These are phyloP conservation scores for Plebejus argus DNA, from an alignment of 2,888 invertebrate species.

Conservation along the genomic window DNA sequence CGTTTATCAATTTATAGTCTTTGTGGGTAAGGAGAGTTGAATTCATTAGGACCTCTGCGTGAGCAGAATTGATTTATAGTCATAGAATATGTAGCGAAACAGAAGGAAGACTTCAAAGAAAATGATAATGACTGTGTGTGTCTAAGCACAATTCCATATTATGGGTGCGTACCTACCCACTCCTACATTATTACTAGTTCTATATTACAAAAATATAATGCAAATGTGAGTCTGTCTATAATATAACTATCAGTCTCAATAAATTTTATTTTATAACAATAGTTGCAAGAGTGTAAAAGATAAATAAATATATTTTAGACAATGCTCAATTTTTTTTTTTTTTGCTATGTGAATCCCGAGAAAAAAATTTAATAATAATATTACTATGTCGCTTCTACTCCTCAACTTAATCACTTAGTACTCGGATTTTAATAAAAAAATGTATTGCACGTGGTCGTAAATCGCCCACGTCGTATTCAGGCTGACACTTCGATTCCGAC, in stretches of 20 bases:
- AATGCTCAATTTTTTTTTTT: too few relatives aligned
- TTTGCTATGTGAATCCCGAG: too few relatives aligned
- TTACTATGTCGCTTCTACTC: background rate
- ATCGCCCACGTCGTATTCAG: background rate
- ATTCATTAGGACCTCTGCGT: slow-evolving; percentile 24
- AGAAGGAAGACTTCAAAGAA: background rate
- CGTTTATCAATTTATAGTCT: slow-evolving; percentile 26
- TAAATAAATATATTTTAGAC: too few relatives aligned
- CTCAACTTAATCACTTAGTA: background rate
- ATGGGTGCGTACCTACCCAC: too few relatives aligned
- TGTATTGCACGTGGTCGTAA: background rate
- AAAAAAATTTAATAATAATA: too few relatives aligned
- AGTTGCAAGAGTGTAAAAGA: too few relatives aligned
- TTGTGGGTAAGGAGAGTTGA: slow-evolving; percentile 23
- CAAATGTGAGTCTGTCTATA: too few relatives aligned
- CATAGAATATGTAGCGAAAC: background rate
- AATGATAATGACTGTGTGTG: background rate
- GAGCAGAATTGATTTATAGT: slow-evolving; percentile 16
- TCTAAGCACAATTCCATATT: background rate
- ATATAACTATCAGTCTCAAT: too few relatives aligned
- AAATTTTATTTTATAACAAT: too few relatives aligned
- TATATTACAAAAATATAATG: too few relatives aligned
- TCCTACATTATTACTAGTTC: too few relatives aligned
- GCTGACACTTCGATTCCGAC: slow-evolving; percentile 8
- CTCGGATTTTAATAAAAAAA: slow-evolving; percentile 10